Evolutionary conservation across 2,888 invertebrate species (phyloP), one percentile per base, ranked within the genome.

Genomic region (Quadriops clusia): DNA sequence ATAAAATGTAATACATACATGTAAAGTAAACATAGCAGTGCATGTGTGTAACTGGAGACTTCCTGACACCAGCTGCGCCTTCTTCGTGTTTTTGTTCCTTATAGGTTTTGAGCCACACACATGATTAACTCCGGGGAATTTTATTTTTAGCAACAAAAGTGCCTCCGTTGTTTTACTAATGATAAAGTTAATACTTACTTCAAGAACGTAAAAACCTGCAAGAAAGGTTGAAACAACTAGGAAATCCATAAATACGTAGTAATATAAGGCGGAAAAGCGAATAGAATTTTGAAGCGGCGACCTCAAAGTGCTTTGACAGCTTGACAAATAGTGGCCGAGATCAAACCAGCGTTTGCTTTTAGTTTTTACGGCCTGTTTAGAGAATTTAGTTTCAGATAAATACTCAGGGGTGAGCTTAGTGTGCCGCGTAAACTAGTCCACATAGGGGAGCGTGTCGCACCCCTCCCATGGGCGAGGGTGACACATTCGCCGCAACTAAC

Each of bases 1-100:
- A n/a, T n/a, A n/a, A n/a, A n/a, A n/a, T n/a, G n/a, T n/a, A n/a
- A n/a, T n/a, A n/a, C n/a, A n/a, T n/a, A n/a, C n/a, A n/a, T n/a
- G 41, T 45, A 40, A 41, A 40, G 41, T 46, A 47, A 48, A 47
- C 46, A 46, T 34, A 41, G 40, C 29, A 33, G 25, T 38, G 43
- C 46, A 50, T 45, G 46, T 53, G 53, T 54, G 54, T 51, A 54
- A 55, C 50, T 40, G 42, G 52, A 54, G 48, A 53, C 52, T 53
- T 54, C 53, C 53, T 53, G 51, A 51, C 53, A 53, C 51, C 54
- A 53, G 52, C 54, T 54, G 53, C 47, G 37, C 33, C 25, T 37
- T 43, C 41, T 40, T 39, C 42, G 43, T 46, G 44, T 47, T 49
- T 50, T 50, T 44, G 46, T 46, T 46, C 46, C 43, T 49, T 43